phyloP scores from a whole-genome alignment of 2,888 invertebrate species.

The Pherbina coryleti region DNA sequence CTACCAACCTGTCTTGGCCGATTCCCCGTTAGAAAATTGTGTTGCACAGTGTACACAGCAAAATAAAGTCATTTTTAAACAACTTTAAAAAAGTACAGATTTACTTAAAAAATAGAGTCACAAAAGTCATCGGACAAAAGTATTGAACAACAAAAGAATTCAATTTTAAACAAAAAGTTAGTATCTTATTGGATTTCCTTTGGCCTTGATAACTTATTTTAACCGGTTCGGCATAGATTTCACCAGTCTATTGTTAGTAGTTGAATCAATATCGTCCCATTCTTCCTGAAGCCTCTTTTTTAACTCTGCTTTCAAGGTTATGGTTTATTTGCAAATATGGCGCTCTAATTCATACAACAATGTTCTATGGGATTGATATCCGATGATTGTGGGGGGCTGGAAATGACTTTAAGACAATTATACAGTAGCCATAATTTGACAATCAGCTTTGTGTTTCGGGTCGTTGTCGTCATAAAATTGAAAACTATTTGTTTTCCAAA shows the following conservation, averaged over 20 bases:
- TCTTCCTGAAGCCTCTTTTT: no score
- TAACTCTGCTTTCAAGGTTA: neutral
- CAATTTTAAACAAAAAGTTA: no score
- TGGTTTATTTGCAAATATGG: neutral
- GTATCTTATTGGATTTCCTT: neutral
- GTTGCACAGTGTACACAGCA: no score
- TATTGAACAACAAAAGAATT: no score
- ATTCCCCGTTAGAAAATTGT: no score
- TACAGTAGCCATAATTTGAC: neutral
- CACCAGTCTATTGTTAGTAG: neutral
- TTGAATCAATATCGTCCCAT: neutral
- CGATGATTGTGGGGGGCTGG: neutral
- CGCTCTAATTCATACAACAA: neutral
- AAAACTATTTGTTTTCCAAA: neutral
- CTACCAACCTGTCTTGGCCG: no score
- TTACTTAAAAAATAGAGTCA: no score
- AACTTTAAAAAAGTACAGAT: no score
- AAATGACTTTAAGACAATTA: neutral
- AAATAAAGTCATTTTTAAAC: no score
- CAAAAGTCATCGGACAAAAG: no score
- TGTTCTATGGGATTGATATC: neutral
- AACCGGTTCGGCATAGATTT: neutral
- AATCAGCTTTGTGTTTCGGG: neutral
- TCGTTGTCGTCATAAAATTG: neutral
- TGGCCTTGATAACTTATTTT: neutral